Conservation (phyloP, 2,113 vertebrate genomes). For the Falco punctatus region DNA sequence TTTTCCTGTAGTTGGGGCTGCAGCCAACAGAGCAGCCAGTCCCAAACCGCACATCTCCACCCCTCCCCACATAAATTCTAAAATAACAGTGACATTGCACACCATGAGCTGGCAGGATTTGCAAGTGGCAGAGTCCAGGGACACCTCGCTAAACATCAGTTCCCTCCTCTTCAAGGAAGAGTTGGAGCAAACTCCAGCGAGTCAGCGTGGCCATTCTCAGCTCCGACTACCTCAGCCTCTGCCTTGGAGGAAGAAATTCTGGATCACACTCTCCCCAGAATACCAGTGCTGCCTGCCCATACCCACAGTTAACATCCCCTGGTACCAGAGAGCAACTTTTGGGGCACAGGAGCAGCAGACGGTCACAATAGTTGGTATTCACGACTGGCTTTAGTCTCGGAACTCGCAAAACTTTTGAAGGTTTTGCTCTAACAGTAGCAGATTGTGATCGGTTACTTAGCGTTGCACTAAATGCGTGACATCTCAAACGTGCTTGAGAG, state of each 20-base stretch:
- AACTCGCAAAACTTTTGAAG: neutral
- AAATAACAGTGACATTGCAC: neutral
- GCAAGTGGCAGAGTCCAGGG: neutral
- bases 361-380: neutral
- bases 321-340: neutral
- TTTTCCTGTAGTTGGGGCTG: neutral
- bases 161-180: neutral
- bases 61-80: neutral
- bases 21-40: neutral
- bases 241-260: neutral
- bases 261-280: neutral
- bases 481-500: neutral
- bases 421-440: neutral
- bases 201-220: accelerated
- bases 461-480: neutral
- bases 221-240: neutral
- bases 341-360: neutral
- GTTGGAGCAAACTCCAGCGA: neutral
- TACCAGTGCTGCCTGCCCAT: neutral
- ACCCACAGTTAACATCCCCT: neutral
- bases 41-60: neutral
- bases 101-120: accelerated
- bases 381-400: neutral
- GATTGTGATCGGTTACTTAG: accelerated
- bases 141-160: neutral